Percentiles rank a stretch among this genome's conserved stretches.
Conservation (phyloP, 2,797 vertebrate genomes). For the Manis pentadactyla region DNA sequence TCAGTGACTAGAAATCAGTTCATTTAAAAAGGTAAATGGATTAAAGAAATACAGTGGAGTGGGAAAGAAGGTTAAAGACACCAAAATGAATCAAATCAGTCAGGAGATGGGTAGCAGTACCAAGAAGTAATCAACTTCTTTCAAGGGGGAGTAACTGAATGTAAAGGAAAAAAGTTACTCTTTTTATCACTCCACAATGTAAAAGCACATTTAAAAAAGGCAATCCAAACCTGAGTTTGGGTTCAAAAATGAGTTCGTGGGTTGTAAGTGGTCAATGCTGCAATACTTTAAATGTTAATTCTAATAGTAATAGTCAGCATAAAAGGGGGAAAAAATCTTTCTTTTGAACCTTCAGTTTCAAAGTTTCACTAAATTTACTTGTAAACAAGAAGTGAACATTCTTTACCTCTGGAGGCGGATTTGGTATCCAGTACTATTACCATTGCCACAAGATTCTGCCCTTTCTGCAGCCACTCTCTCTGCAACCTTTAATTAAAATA, state of each 20-base stretch:
- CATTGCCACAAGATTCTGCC: conserved; percentile 93
- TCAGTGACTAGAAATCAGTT: neutral
- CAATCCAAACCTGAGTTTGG: neutral
- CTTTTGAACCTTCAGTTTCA: neutral
- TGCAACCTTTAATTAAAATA: conserved; percentile 90
- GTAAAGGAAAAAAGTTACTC: neutral
- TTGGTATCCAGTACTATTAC: conserved; percentile 97
- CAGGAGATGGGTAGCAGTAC: neutral
- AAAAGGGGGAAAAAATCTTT: neutral
- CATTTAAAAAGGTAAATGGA: conserved; percentile 1
- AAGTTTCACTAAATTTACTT: neutral
- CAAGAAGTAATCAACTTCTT: neutral
- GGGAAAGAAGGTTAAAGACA: neutral
- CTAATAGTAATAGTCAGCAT: neutral
- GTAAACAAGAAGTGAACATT: neutral
- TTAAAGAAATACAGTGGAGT: neutral
- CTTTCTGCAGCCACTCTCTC: conserved; percentile 97
- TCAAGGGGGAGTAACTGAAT: neutral
- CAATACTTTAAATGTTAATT: neutral
- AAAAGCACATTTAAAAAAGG: neutral
- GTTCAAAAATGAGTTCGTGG: neutral
- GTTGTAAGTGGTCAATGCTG: neutral
- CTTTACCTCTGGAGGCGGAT: conserved; percentile 97
- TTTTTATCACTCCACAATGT: neutral
- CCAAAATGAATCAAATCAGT: neutral